Conservation (phyloP, 2,888 invertebrate genomes). For the Nasonovia ribisnigri region DNA sequence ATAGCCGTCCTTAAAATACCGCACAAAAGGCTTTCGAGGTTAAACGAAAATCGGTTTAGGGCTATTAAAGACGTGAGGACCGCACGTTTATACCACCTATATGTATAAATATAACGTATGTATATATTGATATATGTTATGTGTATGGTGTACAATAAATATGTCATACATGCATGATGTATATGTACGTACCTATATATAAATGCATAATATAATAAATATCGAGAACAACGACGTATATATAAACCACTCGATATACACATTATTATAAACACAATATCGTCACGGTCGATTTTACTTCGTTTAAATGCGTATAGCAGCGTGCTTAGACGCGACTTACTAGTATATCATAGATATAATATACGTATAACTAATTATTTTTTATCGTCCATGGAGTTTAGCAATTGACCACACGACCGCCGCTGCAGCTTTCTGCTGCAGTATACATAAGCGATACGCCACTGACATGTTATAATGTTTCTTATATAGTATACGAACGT, state of each 20-base stretch:
- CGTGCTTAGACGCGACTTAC: neutral
- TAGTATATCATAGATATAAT: neutral
- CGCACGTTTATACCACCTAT: neutral
- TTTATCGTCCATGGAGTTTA: constrained; percentile 15
- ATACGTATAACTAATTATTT: constrained; percentile 2
- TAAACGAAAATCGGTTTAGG: constrained; percentile 41
- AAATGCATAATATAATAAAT: neutral
- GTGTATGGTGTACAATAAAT: neutral
- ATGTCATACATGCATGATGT: neutral
- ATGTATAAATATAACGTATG: neutral
- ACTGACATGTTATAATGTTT: neutral
- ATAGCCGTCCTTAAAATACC: neutral
- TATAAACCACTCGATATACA: neutral
- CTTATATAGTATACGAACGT: neutral
- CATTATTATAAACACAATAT: constrained; percentile 8
- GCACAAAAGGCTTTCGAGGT: constrained; percentile 52
- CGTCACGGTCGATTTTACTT: constrained; percentile 59
- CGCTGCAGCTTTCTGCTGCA: neutral
- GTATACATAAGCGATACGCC: neutral
- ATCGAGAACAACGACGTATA: neutral
- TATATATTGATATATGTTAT: neutral
- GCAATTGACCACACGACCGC: constrained; percentile 17
- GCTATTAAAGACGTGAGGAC: neutral
- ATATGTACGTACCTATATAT: neutral
- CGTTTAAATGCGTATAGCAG: constrained; percentile 11